Conservation (phyloP, 2,113 vertebrate genomes). For the Perca fluviatilis region DNA sequence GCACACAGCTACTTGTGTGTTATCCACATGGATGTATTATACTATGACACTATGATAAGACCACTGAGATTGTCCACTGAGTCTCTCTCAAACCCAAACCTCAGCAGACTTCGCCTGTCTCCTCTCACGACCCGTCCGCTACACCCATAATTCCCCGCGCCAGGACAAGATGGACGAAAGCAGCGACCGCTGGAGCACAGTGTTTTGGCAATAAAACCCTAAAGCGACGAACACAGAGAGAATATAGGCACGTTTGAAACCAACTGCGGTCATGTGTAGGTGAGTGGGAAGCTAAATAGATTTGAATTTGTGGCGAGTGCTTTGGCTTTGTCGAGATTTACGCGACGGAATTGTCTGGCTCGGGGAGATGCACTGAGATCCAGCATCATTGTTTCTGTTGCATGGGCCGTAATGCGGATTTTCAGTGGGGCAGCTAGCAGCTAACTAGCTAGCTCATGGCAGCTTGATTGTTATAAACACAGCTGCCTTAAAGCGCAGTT, state of each 20-base stretch:
- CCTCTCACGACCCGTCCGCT: slow-evolving; percentile 88
- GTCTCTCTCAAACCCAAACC: background rate
- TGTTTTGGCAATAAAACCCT: slow-evolving; percentile 87
- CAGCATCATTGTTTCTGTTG: slow-evolving; percentile 87
- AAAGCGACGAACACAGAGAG: slow-evolving; percentile 66
- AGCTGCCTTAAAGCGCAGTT: slow-evolving; percentile 26
- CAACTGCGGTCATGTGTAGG: slow-evolving; percentile 83
- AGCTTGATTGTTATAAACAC: slow-evolving; percentile 75
- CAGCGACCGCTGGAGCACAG: slow-evolving; percentile 86
- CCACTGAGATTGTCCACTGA: background rate
- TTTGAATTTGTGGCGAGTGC: background rate
- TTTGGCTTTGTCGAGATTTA: slow-evolving; percentile 48
- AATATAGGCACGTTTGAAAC: slow-evolving; percentile 68
- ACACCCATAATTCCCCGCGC: slow-evolving; percentile 88
- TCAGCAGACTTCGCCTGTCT: slow-evolving; percentile 73
- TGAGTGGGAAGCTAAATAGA: slow-evolving; percentile 58
- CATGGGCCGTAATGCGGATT: slow-evolving; percentile 81
- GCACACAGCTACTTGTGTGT: background rate
- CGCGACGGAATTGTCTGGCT: slow-evolving; percentile 48
- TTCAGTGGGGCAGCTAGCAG: slow-evolving; percentile 63
- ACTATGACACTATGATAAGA: no score
- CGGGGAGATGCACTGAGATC: slow-evolving; percentile 63
- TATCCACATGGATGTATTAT: no score
- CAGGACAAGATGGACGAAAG: slow-evolving; percentile 88
- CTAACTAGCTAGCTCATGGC: slow-evolving; percentile 76